phyloP scores from a whole-genome alignment of 2,113 vertebrate species.

The Hydrochoerus hydrochaeris region DNA sequence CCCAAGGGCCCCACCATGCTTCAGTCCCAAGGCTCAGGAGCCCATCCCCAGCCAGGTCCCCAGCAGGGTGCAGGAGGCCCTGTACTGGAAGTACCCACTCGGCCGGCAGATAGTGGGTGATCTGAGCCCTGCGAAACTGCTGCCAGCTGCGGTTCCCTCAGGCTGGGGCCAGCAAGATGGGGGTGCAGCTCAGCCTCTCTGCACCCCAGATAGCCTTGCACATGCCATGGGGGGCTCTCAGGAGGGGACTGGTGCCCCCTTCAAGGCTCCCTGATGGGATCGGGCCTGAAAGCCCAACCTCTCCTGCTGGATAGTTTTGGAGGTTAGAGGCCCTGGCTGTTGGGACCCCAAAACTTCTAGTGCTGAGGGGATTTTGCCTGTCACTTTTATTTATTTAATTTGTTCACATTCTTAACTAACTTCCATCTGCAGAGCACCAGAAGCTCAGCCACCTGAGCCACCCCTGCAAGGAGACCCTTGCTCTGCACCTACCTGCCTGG shows the following conservation, averaged over 20 bases:
- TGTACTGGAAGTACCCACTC: not conserved
- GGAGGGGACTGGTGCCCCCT: not conserved
- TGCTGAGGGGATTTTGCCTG: not conserved
- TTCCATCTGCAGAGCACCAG: not conserved
- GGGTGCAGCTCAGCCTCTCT: not conserved
- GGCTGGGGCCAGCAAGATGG: not conserved
- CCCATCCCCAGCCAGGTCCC: not conserved
- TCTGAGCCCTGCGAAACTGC: not conserved
- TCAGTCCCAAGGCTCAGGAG: not conserved
- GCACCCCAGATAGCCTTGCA: not conserved
- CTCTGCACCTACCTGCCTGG: not conserved
- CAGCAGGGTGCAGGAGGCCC: not conserved
- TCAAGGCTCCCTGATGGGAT: too few relatives aligned
- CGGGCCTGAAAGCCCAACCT: not conserved
- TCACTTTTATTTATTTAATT: not conserved
- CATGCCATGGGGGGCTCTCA: not conserved
- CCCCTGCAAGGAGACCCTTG: not conserved
- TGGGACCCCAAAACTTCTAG: not conserved
- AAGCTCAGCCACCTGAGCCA: not conserved
- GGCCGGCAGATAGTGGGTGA: not conserved
- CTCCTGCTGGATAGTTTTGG: not conserved
- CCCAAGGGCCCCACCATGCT: not conserved
- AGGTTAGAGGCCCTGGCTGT: not conserved
- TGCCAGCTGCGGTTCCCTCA: not conserved
- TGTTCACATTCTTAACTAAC: not conserved